Percentiles rank a stretch among this genome's conserved stretches.
Evolutionary conservation across 2,113 vertebrate species (phyloP).

Genomic region (Apeltes quadracus): DNA sequence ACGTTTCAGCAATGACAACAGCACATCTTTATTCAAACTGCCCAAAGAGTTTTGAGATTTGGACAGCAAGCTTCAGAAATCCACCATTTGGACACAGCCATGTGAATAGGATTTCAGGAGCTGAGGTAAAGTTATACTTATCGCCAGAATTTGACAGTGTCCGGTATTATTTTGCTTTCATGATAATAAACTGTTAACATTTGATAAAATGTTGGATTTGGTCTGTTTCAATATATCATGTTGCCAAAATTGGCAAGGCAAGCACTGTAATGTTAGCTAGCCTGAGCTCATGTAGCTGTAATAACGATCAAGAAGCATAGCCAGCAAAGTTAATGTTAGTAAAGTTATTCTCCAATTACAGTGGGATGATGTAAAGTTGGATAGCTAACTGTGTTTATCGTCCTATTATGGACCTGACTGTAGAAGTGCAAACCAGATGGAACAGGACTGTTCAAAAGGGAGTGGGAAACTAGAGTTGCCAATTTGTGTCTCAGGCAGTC

Average conservation of each 20-base stretch:
- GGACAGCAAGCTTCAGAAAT: too few relatives aligned
- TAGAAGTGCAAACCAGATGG: background rate
- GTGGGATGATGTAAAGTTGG: background rate
- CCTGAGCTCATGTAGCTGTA: too few relatives aligned
- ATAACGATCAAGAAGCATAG: background rate
- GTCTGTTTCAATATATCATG: background rate
- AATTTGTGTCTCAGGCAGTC: background rate
- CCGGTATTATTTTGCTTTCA: background rate
- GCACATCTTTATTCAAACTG: background rate
- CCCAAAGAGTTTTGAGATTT: too few relatives aligned
- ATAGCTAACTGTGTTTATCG: background rate
- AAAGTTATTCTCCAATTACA: background rate
- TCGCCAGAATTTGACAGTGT: too few relatives aligned
- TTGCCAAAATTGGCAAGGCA: background rate
- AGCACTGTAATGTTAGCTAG: background rate
- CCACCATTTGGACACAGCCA: background rate
- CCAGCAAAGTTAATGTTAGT: background rate
- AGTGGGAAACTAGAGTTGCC: background rate
- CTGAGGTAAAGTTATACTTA: background rate
- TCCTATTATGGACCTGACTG: background rate
- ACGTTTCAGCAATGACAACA: too few relatives aligned
- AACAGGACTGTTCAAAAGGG: background rate
- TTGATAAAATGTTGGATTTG: background rate
- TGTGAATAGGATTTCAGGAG: background rate
- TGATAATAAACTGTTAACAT: background rate